Base-by-base conservation (phyloP, 2,888 invertebrate genomes). In the Eustalomyia histrio region DNA sequence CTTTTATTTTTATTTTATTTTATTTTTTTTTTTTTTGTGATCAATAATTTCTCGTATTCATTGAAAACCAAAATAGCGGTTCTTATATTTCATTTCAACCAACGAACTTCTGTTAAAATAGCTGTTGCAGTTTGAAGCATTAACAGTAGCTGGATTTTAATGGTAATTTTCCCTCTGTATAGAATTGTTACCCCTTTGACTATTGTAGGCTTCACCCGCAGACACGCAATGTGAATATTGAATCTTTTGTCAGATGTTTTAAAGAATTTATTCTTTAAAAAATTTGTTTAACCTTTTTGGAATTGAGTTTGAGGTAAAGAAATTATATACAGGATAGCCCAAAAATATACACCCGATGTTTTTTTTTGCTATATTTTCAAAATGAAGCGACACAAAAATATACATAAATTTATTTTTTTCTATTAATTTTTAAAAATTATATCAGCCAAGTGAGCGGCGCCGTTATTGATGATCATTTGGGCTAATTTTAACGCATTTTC, bases 1-100 rank as follows among this genome's bases (percentile, higher is more conserved):
- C 3, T 39, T 55, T 39, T 17, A 4, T 33, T 16, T 17, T n/a
- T 24, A 29, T 16, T 24, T 16, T 24, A 6, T 21, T 55, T n/a
- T 14, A 2, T 24, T 16, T 24, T 14, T 21, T 55, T n/a, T 14
- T 1, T 60, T 24, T 29, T 16, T 65, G 9, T 67, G 16, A 58
- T 75, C 67, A 80, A 76, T 68, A 63, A 65, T 72, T 71, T 71
- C 10, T 33, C 17, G 29, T 60, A 60, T 18, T 18, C 17, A 52
- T 68, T 68, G 16, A 53, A 53, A 67, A 65, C 60, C 75, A 71
- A 78, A 75, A 76, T 80, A 80, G 80, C 72, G 80, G 80, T 80
- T 80, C 63, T 72, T 67, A 33, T 65, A 43, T 76, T 63, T 63
- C 39, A 60, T 57, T 35, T 65, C 39, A 33, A 33, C 18, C 39